These are phyloP conservation scores for Podilymbus podiceps DNA, from an alignment of 2,113 vertebrate genomes.

Conservation along the genomic window DNA sequence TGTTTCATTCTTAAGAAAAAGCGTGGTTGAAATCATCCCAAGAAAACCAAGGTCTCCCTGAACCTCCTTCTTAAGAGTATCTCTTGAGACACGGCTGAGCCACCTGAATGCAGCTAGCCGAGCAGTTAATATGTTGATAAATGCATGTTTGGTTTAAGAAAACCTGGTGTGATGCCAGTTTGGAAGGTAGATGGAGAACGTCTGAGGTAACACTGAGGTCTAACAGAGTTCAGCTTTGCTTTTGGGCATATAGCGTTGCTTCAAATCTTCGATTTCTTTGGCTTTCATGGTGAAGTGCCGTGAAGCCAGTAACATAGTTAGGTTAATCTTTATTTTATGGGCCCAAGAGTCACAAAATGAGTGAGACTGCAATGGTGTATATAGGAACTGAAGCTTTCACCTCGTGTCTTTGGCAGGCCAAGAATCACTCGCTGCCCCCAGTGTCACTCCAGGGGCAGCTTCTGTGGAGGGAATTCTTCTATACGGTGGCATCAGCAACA, in stretches of 20 bases:
- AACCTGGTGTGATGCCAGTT: not conserved
- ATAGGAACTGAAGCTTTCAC: not conserved
- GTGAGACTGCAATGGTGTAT: not conserved
- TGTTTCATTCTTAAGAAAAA: not conserved
- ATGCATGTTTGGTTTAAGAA: not conserved
- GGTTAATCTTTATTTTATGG: not conserved
- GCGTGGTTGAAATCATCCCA: not conserved
- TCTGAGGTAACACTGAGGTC: not conserved
- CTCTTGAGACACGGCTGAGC: not conserved
- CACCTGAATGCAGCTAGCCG: not conserved
- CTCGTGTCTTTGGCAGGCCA: constrained; percentile 37
- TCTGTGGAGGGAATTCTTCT: constrained; percentile 95
- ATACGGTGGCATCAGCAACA: constrained; percentile 86
- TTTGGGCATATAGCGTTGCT: not conserved
- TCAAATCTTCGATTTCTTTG: not conserved
- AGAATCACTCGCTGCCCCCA: constrained; percentile 81
- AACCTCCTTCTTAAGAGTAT: not conserved
- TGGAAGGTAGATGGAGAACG: not conserved
- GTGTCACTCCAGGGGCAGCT: constrained; percentile 91
- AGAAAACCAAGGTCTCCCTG: not conserved
- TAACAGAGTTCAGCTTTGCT: not conserved
- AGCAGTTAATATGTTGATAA: not conserved
- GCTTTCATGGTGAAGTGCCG: not conserved
- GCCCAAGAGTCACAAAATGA: not conserved
- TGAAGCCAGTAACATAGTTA: not conserved